These are phyloP conservation scores for Brienomyrus longianalis DNA, from an alignment of 2,113 vertebrate species.

Conservation along the genomic window DNA sequence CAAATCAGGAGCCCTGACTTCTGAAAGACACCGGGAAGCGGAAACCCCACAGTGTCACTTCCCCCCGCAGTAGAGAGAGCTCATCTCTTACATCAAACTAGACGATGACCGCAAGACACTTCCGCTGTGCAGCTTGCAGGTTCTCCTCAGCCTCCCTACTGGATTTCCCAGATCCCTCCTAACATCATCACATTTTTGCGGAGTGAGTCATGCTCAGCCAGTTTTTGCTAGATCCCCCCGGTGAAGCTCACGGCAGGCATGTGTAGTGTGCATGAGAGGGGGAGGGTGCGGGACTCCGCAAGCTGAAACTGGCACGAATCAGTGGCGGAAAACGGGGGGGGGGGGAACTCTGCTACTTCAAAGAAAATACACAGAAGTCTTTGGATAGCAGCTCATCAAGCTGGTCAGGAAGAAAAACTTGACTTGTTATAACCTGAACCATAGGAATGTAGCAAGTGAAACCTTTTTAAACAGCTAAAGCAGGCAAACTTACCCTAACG, in stretches of 20 bases:
- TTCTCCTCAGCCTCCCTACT: background rate
- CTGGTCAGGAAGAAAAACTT: background rate
- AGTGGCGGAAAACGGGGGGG: background rate
- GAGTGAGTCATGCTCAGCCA: background rate
- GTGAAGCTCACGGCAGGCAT: background rate
- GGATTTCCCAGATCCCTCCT: background rate
- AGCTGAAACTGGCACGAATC: background rate
- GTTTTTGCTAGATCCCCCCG: background rate
- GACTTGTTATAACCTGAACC: constrained; percentile 6
- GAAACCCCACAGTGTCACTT: background rate
- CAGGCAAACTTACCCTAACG: background rate
- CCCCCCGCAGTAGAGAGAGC: background rate
- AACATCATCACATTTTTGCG: background rate
- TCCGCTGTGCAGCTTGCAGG: background rate
- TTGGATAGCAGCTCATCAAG: background rate
- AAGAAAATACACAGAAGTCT: background rate
- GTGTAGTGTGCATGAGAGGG: background rate
- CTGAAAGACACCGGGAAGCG: background rate
- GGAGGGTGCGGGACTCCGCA: background rate
- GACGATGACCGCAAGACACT: background rate
- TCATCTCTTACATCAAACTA: background rate
- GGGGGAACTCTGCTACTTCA: background rate
- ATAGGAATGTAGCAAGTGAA: background rate
- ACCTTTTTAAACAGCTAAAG: background rate
- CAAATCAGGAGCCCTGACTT: background rate